Conservation (phyloP, 2,888 invertebrate genomes). For the Cheilosia impressa region DNA sequence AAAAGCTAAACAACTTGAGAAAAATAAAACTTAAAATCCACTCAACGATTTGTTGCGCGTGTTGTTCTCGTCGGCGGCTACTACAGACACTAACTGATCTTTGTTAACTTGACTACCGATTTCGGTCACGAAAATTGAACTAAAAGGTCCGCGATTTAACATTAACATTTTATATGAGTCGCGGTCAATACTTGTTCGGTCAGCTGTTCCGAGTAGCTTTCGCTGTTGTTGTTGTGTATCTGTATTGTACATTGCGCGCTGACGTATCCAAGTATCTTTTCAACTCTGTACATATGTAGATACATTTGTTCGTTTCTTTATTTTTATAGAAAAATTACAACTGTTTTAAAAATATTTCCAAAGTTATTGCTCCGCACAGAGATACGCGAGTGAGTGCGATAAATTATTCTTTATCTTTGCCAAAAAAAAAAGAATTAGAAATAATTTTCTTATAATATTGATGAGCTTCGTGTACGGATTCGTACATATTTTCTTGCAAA, state of each 20-base stretch:
- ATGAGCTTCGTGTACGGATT: background rate
- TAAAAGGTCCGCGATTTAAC: slow-evolving; percentile 71
- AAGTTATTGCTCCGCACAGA: background rate
- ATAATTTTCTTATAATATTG: background rate
- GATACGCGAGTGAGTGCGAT: background rate
- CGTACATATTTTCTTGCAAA: slow-evolving; percentile 8
- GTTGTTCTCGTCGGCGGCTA: slow-evolving; percentile 28
- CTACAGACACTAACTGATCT: slow-evolving; percentile 44
- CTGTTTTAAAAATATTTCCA: background rate
- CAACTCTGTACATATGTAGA: background rate
- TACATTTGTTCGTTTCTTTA: background rate
- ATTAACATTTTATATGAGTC: slow-evolving; percentile 67
- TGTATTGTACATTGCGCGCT: slow-evolving; percentile 1
- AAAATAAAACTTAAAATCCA: slow-evolving; percentile 3
- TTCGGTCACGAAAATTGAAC: slow-evolving; percentile 70
- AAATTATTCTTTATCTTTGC: slow-evolving; percentile 5
- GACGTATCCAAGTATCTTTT: background rate
- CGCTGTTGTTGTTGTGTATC: slow-evolving; percentile 25
- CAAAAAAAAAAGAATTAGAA: background rate
- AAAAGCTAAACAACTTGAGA: slow-evolving; percentile 12
- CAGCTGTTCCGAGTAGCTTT: slow-evolving; percentile 50
- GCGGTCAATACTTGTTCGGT: slow-evolving; percentile 36
- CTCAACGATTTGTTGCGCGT: slow-evolving; percentile 19
- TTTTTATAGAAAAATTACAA: background rate
- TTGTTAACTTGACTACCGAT: slow-evolving; percentile 71